Evolutionary conservation across 2,113 vertebrate species (phyloP), one percentile per base, ranked within the genome.

Genomic region (Aldabrachelys gigantea): DNA sequence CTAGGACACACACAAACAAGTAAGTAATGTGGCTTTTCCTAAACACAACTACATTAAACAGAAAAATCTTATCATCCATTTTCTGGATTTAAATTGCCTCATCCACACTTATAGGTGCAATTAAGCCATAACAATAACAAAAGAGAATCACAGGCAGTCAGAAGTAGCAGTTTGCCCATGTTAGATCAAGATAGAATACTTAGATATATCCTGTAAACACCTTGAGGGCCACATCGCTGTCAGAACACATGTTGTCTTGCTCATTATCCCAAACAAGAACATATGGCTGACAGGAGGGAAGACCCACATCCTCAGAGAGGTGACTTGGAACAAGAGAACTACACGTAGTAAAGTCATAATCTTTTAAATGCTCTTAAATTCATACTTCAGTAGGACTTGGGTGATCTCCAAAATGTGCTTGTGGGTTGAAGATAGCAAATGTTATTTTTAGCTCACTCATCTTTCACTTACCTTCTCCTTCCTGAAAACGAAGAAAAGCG

Each of bases 401-500:
- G 17, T 0, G 12, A 7, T 1, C 84, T 19, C 12, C n/a, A n/a
- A 50, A 1, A 29, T 1, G 1, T 54, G 92, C 62, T 47, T 79
- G 57, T 0, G 2, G 6, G 14, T 19, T 75, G 57, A 8, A 78
- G n/a, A 44, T 10, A 3, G 2, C 0, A 0, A 24, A 5, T 4
- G 0, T 3, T 27, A 0, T 17, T 62, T 29, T 5, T 1, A 8
- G 29, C 0, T 22, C 16, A 53, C 1, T 82, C 2, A 0, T 8
- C 2, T 76, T 44, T 44, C 72, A 14, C 41, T 44, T 0, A 44
- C 6, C 0, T 2, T 21, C 56, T 80, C 82, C 31, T 31, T 5
- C 31, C 1, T 0, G 56, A 27, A 65, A 25, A 16, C 11, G 47
- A 52, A 84, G 59, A 44, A 35, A 85, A n/a, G 5, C 13, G 14